phyloP scores from a whole-genome alignment of 2,888 invertebrate genomes.

The Calephelis perditalis region DNA sequence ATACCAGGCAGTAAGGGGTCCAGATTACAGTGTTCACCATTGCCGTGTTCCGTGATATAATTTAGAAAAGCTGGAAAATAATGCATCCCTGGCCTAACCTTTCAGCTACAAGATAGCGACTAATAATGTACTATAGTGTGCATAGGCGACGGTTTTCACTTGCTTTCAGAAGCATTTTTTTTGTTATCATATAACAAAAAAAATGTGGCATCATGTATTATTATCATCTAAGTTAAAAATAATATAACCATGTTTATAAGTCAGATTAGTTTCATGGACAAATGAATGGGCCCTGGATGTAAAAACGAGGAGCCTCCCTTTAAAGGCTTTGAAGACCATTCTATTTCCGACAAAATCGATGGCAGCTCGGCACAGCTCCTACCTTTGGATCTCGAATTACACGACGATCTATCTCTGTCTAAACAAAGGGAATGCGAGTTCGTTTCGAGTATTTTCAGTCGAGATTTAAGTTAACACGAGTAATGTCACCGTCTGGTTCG shows the following conservation, averaged over 20 bases:
- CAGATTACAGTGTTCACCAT: too few species aligned
- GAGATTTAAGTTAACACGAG: neutral
- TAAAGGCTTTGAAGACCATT: constrained; percentile 11
- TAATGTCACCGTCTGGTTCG: constrained; percentile 1
- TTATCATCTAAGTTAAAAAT: too few species aligned
- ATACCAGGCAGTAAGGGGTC: too few species aligned
- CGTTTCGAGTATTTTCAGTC: constrained; percentile 6
- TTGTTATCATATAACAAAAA: too few species aligned
- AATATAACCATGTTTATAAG: neutral
- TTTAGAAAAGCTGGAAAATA: too few species aligned
- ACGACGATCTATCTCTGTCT: neutral
- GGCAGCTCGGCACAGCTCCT: constrained; percentile 17
- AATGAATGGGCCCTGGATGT: constrained; percentile 7
- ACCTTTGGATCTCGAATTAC: constrained; percentile 23
- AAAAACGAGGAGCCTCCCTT: constrained; percentile 7
- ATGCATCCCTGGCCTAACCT: too few species aligned
- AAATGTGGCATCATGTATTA: too few species aligned
- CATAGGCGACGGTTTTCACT: too few species aligned
- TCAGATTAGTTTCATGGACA: constrained; percentile 13
- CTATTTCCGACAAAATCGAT: constrained; percentile 28
- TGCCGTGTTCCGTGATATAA: too few species aligned
- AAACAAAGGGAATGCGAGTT: neutral
- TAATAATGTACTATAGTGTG: too few species aligned
- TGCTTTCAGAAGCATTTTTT: too few species aligned
- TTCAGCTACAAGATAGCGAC: too few species aligned